A percentile compares a stretch with the other conserved stretches of the same genome.
These are phyloP conservation scores for Fragum sueziense DNA, from an alignment of 2,888 invertebrate species.

Conservation along the genomic window DNA sequence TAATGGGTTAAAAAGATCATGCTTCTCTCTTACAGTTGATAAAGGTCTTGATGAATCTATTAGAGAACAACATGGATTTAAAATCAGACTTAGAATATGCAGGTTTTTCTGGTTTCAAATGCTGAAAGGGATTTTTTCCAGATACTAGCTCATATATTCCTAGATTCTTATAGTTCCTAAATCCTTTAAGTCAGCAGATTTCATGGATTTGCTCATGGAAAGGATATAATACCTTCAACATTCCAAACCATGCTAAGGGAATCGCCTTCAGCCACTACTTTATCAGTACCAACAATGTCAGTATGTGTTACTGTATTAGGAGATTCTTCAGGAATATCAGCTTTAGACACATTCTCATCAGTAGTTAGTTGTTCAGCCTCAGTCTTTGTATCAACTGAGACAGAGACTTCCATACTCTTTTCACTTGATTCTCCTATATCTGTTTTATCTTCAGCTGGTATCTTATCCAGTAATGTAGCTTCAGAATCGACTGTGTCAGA, in stretches of 20 bases:
- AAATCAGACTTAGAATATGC: too few relatives aligned
- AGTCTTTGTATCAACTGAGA: background rate
- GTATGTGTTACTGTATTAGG: background rate
- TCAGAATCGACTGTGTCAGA: background rate
- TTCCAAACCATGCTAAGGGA: conserved; percentile 24
- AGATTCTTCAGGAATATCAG: background rate
- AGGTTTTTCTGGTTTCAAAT: too few relatives aligned
- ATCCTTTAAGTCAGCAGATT: too few relatives aligned
- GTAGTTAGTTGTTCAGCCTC: too few relatives aligned
- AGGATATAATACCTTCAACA: conserved; percentile 23
- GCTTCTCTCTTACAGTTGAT: too few relatives aligned
- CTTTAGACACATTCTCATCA: too few relatives aligned
- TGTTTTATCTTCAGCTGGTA: background rate
- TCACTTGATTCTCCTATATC: background rate
- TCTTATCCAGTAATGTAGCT: background rate
- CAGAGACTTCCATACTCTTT: background rate
- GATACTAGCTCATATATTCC: too few relatives aligned
- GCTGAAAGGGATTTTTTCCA: too few relatives aligned
- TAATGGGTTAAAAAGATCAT: too few relatives aligned
- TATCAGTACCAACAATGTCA: background rate
- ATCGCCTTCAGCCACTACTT: conserved; percentile 17
- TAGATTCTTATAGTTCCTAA: too few relatives aligned
- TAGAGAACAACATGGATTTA: too few relatives aligned
- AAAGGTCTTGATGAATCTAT: too few relatives aligned
- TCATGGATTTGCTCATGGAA: background rate